Evolutionary conservation across 1,140 invertebrate genomes (phyloP).

Genomic region (Drosophila carrolli): DNA sequence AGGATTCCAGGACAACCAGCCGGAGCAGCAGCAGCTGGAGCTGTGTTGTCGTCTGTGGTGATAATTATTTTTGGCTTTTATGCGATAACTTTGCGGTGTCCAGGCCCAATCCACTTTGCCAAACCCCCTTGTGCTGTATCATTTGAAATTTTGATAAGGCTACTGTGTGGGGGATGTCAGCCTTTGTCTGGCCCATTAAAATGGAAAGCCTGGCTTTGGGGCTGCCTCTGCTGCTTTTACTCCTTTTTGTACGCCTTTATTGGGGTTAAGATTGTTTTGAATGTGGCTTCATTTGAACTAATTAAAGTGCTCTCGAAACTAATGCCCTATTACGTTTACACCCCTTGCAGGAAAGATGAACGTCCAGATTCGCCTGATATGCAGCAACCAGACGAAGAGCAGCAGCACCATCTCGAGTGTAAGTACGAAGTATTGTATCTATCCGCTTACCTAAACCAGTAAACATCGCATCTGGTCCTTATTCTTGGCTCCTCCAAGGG

Average conservation of each 20-base stretch:
- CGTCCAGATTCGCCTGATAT: conserved; percentile 78
- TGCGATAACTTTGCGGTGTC: conserved; percentile 75
- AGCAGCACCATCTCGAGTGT: conserved; percentile 59
- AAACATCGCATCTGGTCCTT: conserved; percentile 11
- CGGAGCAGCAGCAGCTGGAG: conserved; percentile 24
- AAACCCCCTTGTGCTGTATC: conserved; percentile 40
- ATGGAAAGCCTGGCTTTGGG: conserved; percentile 50
- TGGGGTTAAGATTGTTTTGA: conserved; percentile 67
- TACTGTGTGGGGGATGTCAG: conserved; percentile 42
- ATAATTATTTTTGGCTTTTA: conserved; percentile 83
- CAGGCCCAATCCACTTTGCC: conserved; percentile 34
- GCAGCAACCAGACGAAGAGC: conserved; percentile 61
- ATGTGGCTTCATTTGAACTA: conserved; percentile 56
- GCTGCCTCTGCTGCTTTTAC: conserved; percentile 1
- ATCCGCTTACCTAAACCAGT: conserved; percentile 4
- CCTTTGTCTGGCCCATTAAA: conserved; percentile 70
- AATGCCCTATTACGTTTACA: conserved; percentile 42
- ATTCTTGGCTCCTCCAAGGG: conserved; percentile 14
- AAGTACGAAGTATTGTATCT: conserved; percentile 47
- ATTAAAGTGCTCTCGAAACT: conserved; percentile 59
- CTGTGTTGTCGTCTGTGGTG: conserved; percentile 72
- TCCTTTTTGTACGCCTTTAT: conserved; percentile 66
- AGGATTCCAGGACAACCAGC: conserved; percentile 10
- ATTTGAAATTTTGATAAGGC: conserved; percentile 75
- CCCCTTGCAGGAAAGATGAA: conserved; percentile 69